phyloP scores from a whole-genome alignment of 2,888 invertebrate species.

The Machimus rusticus region DNA sequence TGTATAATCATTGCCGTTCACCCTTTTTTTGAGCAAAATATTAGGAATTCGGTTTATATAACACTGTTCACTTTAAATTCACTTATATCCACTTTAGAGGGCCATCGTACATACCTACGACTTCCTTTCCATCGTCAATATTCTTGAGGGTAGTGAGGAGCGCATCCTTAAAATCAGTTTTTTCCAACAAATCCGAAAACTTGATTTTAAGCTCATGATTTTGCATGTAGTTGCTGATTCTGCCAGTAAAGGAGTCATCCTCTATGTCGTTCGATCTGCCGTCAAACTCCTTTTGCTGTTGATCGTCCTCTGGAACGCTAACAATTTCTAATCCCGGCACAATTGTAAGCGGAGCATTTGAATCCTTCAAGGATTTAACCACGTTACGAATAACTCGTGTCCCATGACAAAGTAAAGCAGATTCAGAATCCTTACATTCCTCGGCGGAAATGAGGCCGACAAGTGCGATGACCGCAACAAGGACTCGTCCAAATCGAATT shows the following conservation, averaged over 20 bases:
- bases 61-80: not conserved
- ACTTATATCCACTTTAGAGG: not conserved
- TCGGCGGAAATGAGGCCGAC: conserved; percentile 32
- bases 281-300: conserved; percentile 52
- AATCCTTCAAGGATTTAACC: conserved; percentile 65
- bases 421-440: conserved; percentile 55
- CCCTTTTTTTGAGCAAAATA: not conserved
- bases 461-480: not conserved
- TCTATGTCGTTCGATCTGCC: conserved; percentile 60
- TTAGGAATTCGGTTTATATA: not conserved
- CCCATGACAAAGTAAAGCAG: conserved; percentile 64
- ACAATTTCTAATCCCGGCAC: conserved; percentile 60
- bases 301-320: conserved; percentile 53
- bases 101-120: conserved; percentile 40
- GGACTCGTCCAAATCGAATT: not conserved
- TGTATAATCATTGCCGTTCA: not conserved
- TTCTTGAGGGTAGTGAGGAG: conserved; percentile 60
- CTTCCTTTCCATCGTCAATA: conserved; percentile 46
- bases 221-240: conserved; percentile 72
- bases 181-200: conserved; percentile 73
- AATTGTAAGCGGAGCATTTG: conserved; percentile 56
- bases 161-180: conserved; percentile 70
- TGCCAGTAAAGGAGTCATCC: conserved; percentile 65
- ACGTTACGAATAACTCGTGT: conserved; percentile 65
- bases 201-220: conserved; percentile 77